Conservation (phyloP, 2,888 invertebrate genomes). For the Dromius quadrimaculatus region DNA sequence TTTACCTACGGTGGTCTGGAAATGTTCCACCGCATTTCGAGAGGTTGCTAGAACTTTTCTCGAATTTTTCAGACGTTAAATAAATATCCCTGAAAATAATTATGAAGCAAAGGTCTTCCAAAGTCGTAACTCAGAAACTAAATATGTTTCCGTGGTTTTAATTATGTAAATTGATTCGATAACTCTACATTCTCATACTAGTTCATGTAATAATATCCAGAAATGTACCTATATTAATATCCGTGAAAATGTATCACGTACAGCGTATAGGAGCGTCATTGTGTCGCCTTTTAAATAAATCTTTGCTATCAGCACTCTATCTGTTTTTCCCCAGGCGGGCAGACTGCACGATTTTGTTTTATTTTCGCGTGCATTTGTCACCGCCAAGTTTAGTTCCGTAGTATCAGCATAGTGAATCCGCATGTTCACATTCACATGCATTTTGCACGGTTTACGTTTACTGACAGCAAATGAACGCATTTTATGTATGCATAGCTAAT, state of each 20-base stretch:
- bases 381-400: slow-evolving; percentile 26
- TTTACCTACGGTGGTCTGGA: no score
- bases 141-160: no score
- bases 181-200: no score
- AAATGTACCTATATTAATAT: slow-evolving; percentile 1
- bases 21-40: no score
- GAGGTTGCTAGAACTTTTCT: no score
- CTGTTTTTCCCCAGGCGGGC: slow-evolving; percentile 21
- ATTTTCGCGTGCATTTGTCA: slow-evolving; percentile 33
- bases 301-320: slow-evolving; percentile 49
- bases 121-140: no score
- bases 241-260: slow-evolving; percentile 11
- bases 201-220: no score
- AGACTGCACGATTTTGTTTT: slow-evolving; percentile 17
- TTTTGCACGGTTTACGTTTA: slow-evolving; percentile 2
- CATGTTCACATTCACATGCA: slow-evolving; percentile 25
- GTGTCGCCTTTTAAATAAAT: slow-evolving; percentile 31
- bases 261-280: slow-evolving; percentile 28
- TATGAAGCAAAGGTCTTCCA: no score
- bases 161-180: no score
- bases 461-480: slow-evolving; percentile 38
- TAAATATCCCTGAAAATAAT: no score
- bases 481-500: slow-evolving; percentile 42
- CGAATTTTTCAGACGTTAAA: no score
- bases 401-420: slow-evolving; percentile 15